Evolutionary conservation across 1,140 invertebrate species (phyloP).

Genomic region (Ooceraea biroi): DNA sequence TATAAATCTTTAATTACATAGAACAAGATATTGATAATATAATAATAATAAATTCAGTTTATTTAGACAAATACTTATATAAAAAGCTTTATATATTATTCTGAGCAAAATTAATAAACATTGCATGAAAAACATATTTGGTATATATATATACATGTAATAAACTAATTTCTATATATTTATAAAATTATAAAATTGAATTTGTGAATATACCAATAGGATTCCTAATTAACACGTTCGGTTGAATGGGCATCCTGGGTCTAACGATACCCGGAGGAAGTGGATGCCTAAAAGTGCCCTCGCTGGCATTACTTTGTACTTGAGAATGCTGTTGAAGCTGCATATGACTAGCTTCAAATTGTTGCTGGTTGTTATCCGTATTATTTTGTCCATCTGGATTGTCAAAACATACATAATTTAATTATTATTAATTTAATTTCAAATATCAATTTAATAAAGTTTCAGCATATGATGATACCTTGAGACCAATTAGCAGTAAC

Average conservation of each 20-base stretch:
- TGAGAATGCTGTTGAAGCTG: conserved; percentile 83
- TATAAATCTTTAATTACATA: not conserved
- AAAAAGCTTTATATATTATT: not conserved
- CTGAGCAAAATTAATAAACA: conserved; percentile 31
- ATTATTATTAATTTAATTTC: not conserved
- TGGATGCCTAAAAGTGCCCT: conserved; percentile 88
- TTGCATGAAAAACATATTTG: not conserved
- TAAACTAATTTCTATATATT: conserved; percentile 11
- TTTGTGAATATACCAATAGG: conserved; percentile 77
- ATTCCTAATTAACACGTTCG: conserved; percentile 83
- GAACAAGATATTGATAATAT: conserved; percentile 14
- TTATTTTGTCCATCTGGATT: conserved; percentile 75
- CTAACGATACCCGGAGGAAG: conserved; percentile 87
- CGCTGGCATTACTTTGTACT: conserved; percentile 76
- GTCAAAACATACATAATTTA: conserved; percentile 13
- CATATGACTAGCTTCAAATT: conserved; percentile 80
- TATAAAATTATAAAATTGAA: conserved; percentile 29
- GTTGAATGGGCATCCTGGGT: conserved; percentile 84
- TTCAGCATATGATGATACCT: conserved; percentile 71
- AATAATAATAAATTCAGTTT: conserved; percentile 19
- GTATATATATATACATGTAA: not conserved
- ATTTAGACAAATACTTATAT: not conserved
- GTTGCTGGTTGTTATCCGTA: conserved; percentile 76
- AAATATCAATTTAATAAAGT: conserved; percentile 16
- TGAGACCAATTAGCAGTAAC: conserved; percentile 80